Conservation (phyloP, 2,888 invertebrate species). For the Pelosia muscerda region DNA sequence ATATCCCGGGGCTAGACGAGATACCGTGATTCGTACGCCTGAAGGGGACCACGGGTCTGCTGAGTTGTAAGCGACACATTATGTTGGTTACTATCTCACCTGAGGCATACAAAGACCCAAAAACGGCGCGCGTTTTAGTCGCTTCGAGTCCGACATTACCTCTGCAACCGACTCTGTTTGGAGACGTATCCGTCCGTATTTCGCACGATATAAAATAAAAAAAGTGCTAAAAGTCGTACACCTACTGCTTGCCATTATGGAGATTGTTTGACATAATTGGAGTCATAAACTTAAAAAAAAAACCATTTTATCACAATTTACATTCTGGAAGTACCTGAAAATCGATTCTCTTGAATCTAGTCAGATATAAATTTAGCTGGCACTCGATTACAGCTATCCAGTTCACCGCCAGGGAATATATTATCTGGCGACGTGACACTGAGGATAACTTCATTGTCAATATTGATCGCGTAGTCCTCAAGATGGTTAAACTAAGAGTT, state of each 20-base stretch:
- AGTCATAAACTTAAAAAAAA: not conserved
- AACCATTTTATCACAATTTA: not conserved
- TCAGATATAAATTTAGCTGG: constrained; percentile 61
- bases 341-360: constrained; percentile 45
- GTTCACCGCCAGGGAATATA: constrained; percentile 59
- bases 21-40: too few relatives aligned
- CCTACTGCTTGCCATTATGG: not conserved
- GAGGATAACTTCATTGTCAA: constrained; percentile 36
- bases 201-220: too few relatives aligned
- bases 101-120: too few relatives aligned
- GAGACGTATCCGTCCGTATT: too few relatives aligned
- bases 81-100: too few relatives aligned
- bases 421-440: constrained; percentile 47
- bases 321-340: constrained; percentile 29
- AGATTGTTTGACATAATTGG: not conserved
- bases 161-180: too few relatives aligned
- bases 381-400: constrained; percentile 65
- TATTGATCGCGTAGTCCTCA: constrained; percentile 30
- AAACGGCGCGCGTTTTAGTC: too few relatives aligned
- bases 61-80: too few relatives aligned
- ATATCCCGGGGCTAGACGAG: too few relatives aligned
- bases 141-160: too few relatives aligned
- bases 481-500: not conserved
- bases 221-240: too few relatives aligned
- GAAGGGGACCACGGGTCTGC: too few relatives aligned